phyloP scores from a whole-genome alignment of 1,140 invertebrate species.

The Sycophaga agraensis region DNA sequence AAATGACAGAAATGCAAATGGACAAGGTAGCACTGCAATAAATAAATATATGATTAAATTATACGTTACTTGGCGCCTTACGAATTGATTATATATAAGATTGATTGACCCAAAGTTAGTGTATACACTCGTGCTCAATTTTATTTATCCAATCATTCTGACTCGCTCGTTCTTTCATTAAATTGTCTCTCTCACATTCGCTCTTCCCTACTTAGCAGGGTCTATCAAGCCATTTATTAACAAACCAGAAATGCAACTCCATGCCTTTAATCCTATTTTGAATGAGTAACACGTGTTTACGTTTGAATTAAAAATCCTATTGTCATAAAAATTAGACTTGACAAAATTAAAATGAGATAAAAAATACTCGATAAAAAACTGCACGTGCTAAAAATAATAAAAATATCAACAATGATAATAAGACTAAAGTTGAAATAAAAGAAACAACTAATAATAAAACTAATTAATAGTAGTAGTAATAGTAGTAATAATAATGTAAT shows the following conservation, averaged over 20 bases:
- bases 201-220: neutral
- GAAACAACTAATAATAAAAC: neutral
- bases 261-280: neutral
- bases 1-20: neutral
- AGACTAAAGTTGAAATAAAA: neutral
- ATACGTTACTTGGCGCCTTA: no score
- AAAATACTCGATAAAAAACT: neutral
- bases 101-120: no score
- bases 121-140: no score
- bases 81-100: no score
- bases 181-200: neutral
- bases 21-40: no score
- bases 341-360: conserved; percentile 3
- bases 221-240: conserved; percentile 1
- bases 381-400: conserved; percentile 1
- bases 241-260: neutral
- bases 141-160: no score
- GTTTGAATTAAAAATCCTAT: neutral
- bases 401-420: conserved; percentile 21
- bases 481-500: conserved; percentile 22
- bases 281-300: neutral
- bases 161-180: neutral
- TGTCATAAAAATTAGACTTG: neutral
- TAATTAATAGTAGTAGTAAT: conserved; percentile 11
- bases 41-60: no score